Evolutionary conservation across 2,888 invertebrate genomes (phyloP), one percentile per base, ranked within the genome.

Genomic region (Ommatoiulus sabulosus): DNA sequence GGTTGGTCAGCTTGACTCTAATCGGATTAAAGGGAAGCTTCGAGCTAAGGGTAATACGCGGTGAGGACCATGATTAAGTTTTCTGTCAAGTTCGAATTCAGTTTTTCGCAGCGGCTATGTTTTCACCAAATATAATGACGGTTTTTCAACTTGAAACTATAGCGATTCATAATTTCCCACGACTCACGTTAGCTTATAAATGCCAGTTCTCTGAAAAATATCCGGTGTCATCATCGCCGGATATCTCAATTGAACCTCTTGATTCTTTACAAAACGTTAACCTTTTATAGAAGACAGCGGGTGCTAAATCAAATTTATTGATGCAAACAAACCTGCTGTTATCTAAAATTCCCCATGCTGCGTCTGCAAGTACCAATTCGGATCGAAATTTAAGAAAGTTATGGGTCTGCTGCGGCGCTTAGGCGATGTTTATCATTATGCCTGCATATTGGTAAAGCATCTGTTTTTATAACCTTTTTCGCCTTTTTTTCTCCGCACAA

Each of bases 291-390:
- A 72, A 72, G 72, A 72, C 72, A 72, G 72, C 72, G 72, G 72
- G 72, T 72, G 72, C 72, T 72, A 72, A 72, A 72, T 72, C 72
- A 72, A 72, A 72, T 72, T 72, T 72, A 72, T 72, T 72, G 72
- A 72, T 72, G 72, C 72, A 72, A 72, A 72, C 72, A 72, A 72
- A 72, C 72, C 72, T 20, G 72, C 72, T 72, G 72, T 72, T 72
- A 72, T 72, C 72, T 72, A 72, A 72, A 72, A 72, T 72, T 72
- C 72, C 72, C 72, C 72, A 72, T 72, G 72, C 72, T 72, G 72
- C 72, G 72, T 72, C 72, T 72, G 72, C 72, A 72, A 72, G 72
- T 72, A 72, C 72, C 72, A 72, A 72, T 72, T 72, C 72, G 72
- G 20, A 72, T 72, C 72, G 72, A 72, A 72, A 72, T 72, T 72